Evolutionary conservation across 2,113 vertebrate species (phyloP).

Genomic region (Onychostoma macrolepis): DNA sequence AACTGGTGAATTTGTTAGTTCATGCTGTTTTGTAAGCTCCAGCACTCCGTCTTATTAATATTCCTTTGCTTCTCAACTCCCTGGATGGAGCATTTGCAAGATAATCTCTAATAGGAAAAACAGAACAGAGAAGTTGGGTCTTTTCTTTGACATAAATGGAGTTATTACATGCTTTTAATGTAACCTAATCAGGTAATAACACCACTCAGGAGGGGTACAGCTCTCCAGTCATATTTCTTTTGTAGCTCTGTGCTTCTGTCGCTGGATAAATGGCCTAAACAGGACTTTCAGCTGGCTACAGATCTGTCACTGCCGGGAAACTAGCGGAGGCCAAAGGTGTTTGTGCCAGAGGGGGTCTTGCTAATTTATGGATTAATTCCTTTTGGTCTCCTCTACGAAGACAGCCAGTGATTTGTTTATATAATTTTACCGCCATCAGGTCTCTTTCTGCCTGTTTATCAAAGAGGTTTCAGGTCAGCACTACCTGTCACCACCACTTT

Average conservation of each 20-base stretch:
- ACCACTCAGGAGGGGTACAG: constrained; percentile 46
- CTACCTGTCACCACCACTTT: constrained; percentile 18
- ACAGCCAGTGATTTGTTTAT: constrained; percentile 67
- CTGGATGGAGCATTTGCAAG: neutral
- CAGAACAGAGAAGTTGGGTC: neutral
- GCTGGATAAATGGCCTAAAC: constrained; percentile 37
- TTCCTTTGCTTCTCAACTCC: neutral
- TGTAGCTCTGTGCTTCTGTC: constrained; percentile 41
- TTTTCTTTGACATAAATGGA: constrained; percentile 53
- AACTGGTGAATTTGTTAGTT: neutral
- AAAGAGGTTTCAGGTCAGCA: constrained; percentile 47
- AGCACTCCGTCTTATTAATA: neutral
- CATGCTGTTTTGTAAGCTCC: neutral
- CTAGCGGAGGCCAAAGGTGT: constrained; percentile 56
- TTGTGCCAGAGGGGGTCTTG: constrained; percentile 61
- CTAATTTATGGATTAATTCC: constrained; percentile 77
- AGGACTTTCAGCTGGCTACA: constrained; percentile 51
- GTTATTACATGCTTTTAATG: constrained; percentile 59
- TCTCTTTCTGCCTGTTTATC: constrained; percentile 50
- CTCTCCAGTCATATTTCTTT: constrained; percentile 55
- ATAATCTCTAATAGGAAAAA: constrained; percentile 2
- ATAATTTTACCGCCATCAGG: constrained; percentile 54
- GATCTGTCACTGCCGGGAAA: constrained; percentile 61
- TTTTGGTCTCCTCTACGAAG: constrained; percentile 78
- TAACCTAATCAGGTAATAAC: constrained; percentile 64